Conservation (phyloP, 2,888 invertebrate genomes). For the Stenolophus ochropezus region DNA sequence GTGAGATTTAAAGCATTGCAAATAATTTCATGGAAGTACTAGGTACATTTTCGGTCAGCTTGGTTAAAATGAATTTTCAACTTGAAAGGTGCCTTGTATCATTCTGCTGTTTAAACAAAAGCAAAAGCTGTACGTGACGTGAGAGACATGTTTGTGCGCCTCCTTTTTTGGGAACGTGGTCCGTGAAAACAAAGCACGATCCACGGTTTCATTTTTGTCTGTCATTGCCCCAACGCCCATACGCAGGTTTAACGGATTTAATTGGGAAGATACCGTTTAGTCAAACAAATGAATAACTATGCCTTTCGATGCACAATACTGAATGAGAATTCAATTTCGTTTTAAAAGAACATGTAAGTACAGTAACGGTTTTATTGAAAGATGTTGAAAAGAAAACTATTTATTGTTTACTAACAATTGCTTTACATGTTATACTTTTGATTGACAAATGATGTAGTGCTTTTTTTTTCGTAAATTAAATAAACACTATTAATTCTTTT, state of each 20-base stretch:
- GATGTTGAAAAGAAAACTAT: not conserved
- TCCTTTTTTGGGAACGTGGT: conserved; percentile 18
- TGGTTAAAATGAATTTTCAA: no score
- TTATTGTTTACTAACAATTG: conserved; percentile 10
- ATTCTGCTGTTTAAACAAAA: not conserved
- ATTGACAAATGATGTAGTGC: no score
- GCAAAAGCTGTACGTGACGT: no score
- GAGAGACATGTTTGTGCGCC: not conserved
- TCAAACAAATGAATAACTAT: conserved; percentile 21
- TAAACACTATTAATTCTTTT: no score
- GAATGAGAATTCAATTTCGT: not conserved
- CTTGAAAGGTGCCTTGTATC: not conserved
- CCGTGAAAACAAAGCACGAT: not conserved
- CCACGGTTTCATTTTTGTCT: not conserved
- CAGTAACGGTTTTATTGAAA: not conserved
- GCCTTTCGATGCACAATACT: not conserved
- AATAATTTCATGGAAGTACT: no score
- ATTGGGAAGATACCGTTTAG: conserved; percentile 30
- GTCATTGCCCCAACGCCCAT: conserved; percentile 22
- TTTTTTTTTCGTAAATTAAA: no score
- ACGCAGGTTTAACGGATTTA: conserved; percentile 9
- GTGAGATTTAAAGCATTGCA: no score
- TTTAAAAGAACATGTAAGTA: not conserved
- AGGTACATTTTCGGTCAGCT: no score
- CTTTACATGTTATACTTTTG: no score